A percentile compares a stretch with the other conserved stretches of the same genome.
Conservation (phyloP, 2,797 vertebrate genomes). For the Pseudotriccus pelzelni region DNA sequence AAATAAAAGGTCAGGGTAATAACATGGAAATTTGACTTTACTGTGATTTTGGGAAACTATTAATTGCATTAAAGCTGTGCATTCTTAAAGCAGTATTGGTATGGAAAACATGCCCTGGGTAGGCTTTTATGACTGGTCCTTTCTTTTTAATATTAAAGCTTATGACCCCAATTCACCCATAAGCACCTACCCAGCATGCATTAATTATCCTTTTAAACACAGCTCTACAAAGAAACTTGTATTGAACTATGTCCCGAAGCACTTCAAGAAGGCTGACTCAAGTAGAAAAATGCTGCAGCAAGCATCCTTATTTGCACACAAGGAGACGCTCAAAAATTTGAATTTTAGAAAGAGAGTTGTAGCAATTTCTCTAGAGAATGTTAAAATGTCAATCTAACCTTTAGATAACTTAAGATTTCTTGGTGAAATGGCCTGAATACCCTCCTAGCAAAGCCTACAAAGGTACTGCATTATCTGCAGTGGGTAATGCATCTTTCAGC, state of each 20-base stretch:
- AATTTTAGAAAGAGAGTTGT: background rate
- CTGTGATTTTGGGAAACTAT: background rate
- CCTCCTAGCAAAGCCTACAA: background rate
- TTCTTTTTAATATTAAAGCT: background rate
- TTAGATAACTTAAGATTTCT: background rate
- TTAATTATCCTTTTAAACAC: background rate
- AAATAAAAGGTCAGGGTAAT: conserved; percentile 19
- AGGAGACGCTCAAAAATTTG: background rate
- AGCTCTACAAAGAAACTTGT: background rate
- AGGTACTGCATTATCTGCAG: background rate
- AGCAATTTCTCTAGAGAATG: background rate
- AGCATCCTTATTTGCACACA: background rate
- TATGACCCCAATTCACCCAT: background rate
- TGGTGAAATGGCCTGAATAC: background rate
- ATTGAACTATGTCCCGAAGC: background rate
- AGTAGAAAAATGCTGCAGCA: background rate
- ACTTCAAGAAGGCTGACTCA: background rate
- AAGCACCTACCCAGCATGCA: background rate
- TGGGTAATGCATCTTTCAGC: background rate
- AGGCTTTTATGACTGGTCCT: background rate
- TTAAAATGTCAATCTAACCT: background rate
- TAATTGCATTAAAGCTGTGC: background rate
- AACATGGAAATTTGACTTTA: background rate
- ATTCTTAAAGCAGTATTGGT: background rate
- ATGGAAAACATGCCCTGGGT: background rate